phyloP scores from a whole-genome alignment of 2,113 vertebrate genomes.

The Embiotoca jacksoni region DNA sequence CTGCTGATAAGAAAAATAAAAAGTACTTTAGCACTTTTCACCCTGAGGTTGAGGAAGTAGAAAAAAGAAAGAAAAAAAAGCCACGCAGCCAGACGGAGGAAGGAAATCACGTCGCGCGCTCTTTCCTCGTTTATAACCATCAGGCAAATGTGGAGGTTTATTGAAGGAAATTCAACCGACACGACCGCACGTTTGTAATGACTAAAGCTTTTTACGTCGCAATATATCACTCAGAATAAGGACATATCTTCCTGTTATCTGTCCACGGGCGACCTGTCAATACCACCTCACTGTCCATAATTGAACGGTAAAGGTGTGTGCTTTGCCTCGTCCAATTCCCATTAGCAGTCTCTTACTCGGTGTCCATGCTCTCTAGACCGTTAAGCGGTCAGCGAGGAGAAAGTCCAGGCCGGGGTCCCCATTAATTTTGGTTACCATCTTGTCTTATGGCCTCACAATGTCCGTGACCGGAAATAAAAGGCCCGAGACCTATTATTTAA shows the following conservation, averaged over 20 bases:
- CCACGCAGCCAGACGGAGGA: not conserved
- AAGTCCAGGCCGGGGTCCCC: conserved; percentile 55
- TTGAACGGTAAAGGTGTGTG: conserved; percentile 58
- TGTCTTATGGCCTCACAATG: conserved; percentile 68
- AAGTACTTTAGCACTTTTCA: conserved; percentile 53
- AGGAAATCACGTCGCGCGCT: not conserved
- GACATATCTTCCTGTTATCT: conserved; percentile 42
- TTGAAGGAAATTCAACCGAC: conserved; percentile 26
- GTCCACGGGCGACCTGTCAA: conserved; percentile 50
- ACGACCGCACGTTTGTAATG: conserved; percentile 4
- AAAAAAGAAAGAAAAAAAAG: not conserved
- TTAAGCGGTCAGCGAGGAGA: conserved; percentile 69
- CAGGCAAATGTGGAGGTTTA: conserved; percentile 47
- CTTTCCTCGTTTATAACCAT: conserved; percentile 31
- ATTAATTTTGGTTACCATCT: conserved; percentile 76
- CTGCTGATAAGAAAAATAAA: conserved; percentile 57
- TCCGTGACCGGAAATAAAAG: conserved; percentile 62
- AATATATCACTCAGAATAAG: conserved; percentile 33
- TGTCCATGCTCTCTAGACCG: conserved; percentile 59
- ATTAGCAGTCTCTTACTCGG: conserved; percentile 62
- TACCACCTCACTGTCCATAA: conserved; percentile 58
- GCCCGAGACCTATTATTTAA: conserved; percentile 63
- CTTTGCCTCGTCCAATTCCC: conserved; percentile 65
- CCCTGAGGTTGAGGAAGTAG: conserved; percentile 47
- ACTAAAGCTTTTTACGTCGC: conserved; percentile 6